These are phyloP conservation scores for Euura lappo DNA, from an alignment of 1,140 invertebrate genomes.

Conservation along the genomic window DNA sequence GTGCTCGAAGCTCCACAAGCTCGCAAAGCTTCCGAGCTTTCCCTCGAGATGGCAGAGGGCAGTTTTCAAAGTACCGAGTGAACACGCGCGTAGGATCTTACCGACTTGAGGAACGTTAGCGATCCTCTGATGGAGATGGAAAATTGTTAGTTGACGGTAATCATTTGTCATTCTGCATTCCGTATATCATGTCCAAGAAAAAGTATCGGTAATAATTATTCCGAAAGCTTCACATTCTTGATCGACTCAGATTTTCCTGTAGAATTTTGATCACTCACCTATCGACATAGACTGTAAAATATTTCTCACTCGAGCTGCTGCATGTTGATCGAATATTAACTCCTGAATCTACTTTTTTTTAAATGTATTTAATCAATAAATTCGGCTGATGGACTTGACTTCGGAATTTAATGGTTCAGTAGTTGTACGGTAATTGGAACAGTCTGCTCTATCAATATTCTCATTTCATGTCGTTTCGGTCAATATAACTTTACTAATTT, in stretches of 20 bases:
- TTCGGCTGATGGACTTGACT: too few relatives aligned
- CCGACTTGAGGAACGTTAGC: neutral
- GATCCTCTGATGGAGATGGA: neutral
- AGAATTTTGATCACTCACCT: too few relatives aligned
- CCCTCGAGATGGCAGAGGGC: neutral
- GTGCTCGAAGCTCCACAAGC: neutral
- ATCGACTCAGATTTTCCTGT: neutral
- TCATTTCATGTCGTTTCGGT: too few relatives aligned
- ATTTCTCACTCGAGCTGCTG: neutral
- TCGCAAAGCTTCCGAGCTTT: neutral
- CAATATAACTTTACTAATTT: too few relatives aligned
- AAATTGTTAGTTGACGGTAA: neutral
- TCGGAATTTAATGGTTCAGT: neutral
- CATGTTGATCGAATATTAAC: neutral
- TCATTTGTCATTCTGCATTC: neutral
- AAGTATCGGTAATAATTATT: neutral
- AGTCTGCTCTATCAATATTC: too few relatives aligned
- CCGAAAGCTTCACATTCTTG: neutral
- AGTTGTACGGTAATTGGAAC: too few relatives aligned
- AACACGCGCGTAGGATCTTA: neutral
- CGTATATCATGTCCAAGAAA: too few relatives aligned
- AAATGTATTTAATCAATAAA: neutral
- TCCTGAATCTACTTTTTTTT: neutral
- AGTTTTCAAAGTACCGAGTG: neutral
- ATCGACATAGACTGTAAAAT: neutral